phyloP scores from a whole-genome alignment of 2,113 vertebrate species.

The Platycercus adscitus region DNA sequence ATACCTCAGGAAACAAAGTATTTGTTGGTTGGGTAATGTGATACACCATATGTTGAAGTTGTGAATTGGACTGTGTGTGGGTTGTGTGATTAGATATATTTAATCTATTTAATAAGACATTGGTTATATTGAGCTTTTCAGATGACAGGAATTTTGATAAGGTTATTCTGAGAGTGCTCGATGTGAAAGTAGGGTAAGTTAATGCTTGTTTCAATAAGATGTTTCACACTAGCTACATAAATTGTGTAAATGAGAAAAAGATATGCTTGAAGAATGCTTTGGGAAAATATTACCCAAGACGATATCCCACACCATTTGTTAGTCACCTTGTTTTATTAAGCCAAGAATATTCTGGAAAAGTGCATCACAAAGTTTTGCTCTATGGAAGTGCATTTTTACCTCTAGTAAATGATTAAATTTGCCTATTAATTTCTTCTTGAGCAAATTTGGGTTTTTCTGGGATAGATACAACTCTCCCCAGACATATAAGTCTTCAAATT shows the following conservation, averaged over 20 bases:
- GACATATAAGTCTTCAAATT: background rate
- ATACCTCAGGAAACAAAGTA: background rate
- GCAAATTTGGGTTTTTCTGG: background rate
- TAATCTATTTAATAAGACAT: background rate
- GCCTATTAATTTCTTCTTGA: background rate
- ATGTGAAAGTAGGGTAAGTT: background rate
- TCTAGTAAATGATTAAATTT: background rate
- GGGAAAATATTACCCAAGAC: background rate
- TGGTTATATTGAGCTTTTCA: background rate
- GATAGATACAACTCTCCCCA: background rate
- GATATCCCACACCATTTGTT: background rate
- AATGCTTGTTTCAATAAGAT: background rate
- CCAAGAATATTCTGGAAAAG: background rate
- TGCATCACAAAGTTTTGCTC: background rate
- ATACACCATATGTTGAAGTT: background rate
- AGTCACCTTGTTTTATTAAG: background rate
- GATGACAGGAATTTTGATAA: background rate
- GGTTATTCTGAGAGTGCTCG: background rate
- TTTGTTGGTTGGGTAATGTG: background rate
- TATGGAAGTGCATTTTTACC: background rate
- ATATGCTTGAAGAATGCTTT: background rate
- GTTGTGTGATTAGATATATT: background rate
- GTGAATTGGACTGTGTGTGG: background rate
- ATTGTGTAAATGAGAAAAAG: background rate
- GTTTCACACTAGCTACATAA: background rate